phyloP scores from a whole-genome alignment of 2,888 invertebrate species.

The Hoplodrina ambigua region DNA sequence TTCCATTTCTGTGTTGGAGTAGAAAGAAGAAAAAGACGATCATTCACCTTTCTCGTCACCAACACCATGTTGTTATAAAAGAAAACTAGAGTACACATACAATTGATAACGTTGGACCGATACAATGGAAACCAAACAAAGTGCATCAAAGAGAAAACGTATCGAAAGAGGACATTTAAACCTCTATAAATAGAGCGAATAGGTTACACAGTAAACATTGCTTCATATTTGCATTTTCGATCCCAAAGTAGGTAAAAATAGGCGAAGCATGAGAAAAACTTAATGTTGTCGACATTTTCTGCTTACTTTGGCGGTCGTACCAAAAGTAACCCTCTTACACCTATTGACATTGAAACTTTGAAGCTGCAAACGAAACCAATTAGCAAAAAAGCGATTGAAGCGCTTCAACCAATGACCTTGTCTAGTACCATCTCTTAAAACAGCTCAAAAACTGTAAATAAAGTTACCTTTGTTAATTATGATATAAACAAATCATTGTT shows the following conservation, averaged over 20 bases:
- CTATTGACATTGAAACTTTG: conserved; percentile 54
- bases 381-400: conserved; percentile 38
- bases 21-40: neutral
- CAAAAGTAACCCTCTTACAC: conserved; percentile 31
- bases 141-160: conserved; percentile 24
- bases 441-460: conserved; percentile 47
- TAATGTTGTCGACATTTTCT: neutral
- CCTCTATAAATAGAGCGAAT: neutral
- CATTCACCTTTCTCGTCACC: too few relatives aligned
- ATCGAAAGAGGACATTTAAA: conserved; percentile 5
- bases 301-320: neutral
- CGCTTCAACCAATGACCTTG: conserved; percentile 49
- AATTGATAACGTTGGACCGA: conserved; percentile 22
- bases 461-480: conserved; percentile 62
- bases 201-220: conserved; percentile 3
- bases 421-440: conserved; percentile 24
- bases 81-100: conserved; percentile 18
- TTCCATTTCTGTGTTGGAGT: neutral
- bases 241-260: neutral
- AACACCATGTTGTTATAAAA: conserved; percentile 18
- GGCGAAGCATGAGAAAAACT: neutral
- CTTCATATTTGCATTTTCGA: neutral
- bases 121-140: conserved; percentile 38
- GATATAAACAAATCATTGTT: conserved; percentile 67
- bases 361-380: conserved; percentile 39